These are phyloP conservation scores for Coenonympha glycerion DNA, from an alignment of 2,888 invertebrate genomes.

Conservation along the genomic window DNA sequence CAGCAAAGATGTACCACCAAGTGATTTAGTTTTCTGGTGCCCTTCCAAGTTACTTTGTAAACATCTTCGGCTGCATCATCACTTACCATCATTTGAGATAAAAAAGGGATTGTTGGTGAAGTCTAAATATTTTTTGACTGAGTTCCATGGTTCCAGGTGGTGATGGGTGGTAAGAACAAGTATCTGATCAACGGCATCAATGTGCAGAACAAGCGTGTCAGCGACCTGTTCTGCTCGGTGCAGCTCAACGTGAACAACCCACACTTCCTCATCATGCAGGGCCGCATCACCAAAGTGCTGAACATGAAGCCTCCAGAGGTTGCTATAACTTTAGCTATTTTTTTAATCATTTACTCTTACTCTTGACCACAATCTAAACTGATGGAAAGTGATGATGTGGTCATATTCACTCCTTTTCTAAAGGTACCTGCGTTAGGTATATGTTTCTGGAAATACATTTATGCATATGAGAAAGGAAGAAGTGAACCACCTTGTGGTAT, in stretches of 20 bases:
- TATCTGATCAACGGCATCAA: conserved; percentile 95
- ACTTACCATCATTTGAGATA: no score
- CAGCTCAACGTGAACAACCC: conserved; percentile 99
- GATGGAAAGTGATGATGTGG: no score
- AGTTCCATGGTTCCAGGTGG: conserved; percentile 69
- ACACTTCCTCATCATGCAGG: conserved; percentile 99
- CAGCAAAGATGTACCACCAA: no score
- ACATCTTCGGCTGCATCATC: no score
- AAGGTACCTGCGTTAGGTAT: no score
- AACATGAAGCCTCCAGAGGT: conserved; percentile 98
- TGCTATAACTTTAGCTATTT: not conserved
- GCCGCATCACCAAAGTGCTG: conserved; percentile 97
- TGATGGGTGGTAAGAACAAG: conserved; percentile 92
- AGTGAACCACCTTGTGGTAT: no score
- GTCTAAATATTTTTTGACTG: not conserved
- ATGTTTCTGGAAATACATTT: no score
- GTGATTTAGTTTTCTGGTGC: no score
- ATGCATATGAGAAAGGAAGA: no score
- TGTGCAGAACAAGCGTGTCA: conserved; percentile 92
- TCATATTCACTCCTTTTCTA: no score
- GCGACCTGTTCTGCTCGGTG: conserved; percentile 96
- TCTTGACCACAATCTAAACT: no score
- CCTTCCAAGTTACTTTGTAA: no score
- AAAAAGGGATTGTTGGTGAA: not conserved
- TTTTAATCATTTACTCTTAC: not conserved